phyloP scores from a whole-genome alignment of 2,888 invertebrate species.

The Vanessa cardui region DNA sequence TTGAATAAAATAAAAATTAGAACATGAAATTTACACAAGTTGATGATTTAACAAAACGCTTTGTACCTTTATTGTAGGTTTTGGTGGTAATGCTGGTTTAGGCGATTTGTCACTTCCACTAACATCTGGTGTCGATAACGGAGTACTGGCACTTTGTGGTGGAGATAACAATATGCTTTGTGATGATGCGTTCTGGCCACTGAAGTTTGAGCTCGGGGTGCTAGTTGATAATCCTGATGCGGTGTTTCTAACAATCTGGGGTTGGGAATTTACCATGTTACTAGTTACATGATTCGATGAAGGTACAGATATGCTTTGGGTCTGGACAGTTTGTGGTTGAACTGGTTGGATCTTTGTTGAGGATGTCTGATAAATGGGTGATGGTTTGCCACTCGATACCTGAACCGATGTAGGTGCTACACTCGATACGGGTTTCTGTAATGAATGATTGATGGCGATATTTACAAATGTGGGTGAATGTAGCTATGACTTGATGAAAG shows the following conservation, averaged over 20 bases:
- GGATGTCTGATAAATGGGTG: constrained; percentile 90
- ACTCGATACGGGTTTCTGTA: constrained; percentile 93
- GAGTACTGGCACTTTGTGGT: constrained; percentile 84
- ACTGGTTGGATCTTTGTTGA: constrained; percentile 92
- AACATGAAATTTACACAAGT: no score
- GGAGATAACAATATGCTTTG: constrained; percentile 81
- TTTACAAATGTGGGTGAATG: constrained; percentile 66
- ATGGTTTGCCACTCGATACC: constrained; percentile 85
- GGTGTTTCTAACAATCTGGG: constrained; percentile 79
- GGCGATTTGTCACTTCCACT: constrained; percentile 81
- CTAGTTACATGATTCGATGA: constrained; percentile 74
- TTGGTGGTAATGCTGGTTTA: constrained; percentile 92
- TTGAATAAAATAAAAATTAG: no score
- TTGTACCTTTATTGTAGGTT: constrained; percentile 86
- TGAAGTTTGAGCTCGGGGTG: constrained; percentile 72
- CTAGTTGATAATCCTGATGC: constrained; percentile 77
- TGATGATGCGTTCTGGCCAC: constrained; percentile 67
- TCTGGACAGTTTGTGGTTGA: constrained; percentile 88
- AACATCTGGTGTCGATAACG: constrained; percentile 80
- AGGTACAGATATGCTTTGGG: constrained; percentile 65
- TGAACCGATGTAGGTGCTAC: constrained; percentile 91
- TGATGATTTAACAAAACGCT: neutral
- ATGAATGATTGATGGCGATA: constrained; percentile 77
- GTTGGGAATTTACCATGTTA: constrained; percentile 75
- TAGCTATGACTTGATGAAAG: constrained; percentile 45